A percentile compares a stretch with the other conserved stretches of the same genome.
Conservation (phyloP, 1,140 invertebrate genomes). For the Acromyrmex charruanus region DNA sequence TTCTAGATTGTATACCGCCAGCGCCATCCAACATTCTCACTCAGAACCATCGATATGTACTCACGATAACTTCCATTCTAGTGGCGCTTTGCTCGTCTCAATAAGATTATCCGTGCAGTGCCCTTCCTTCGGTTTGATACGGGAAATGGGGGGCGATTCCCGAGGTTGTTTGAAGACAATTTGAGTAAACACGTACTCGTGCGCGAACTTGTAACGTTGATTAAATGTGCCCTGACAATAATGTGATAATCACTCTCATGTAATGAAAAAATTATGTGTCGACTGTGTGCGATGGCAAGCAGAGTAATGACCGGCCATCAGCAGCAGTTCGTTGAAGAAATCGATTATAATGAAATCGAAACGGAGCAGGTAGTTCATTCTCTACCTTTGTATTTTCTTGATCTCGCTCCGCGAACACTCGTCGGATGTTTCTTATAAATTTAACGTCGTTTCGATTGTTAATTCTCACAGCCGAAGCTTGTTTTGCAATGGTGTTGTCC, state of each 20-base stretch:
- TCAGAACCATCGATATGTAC: not conserved
- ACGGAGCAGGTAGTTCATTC: conserved; percentile 85
- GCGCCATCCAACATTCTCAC: not conserved
- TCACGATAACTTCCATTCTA: not conserved
- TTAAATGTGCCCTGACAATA: conserved; percentile 76
- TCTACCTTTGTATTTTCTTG: not conserved
- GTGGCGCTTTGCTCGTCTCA: not conserved
- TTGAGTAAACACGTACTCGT: conserved; percentile 70
- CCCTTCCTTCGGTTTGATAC: conserved; percentile 37
- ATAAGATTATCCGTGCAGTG: not conserved
- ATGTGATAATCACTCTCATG: conserved; percentile 66
- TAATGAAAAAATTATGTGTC: conserved; percentile 39
- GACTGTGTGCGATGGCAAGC: conserved; percentile 85
- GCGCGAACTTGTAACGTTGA: conserved; percentile 26
- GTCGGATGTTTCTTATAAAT: not conserved
- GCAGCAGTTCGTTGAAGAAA: conserved; percentile 88
- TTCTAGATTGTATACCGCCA: too few species aligned
- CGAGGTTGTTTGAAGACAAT: conserved; percentile 63
- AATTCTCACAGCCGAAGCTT: not conserved
- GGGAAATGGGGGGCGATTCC: conserved; percentile 65
- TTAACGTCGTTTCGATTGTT: not conserved
- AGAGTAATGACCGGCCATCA: conserved; percentile 83
- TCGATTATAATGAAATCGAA: conserved; percentile 88
- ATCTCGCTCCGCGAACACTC: not conserved
- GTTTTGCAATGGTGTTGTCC: not conserved